Conservation (phyloP, 2,888 invertebrate genomes). For the Ganaspis brasiliensis region DNA sequence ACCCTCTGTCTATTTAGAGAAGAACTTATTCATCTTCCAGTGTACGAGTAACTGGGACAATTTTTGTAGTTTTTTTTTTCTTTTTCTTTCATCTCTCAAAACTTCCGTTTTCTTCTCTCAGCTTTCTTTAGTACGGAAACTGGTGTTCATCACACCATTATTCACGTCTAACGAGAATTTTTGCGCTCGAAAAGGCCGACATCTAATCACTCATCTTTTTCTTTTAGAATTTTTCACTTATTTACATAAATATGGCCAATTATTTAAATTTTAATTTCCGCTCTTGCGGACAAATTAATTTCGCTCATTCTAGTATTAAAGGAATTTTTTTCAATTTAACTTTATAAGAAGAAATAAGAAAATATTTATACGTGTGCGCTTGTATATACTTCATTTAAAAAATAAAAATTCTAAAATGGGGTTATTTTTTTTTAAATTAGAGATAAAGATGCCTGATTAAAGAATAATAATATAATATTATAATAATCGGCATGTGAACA, state of each 20-base stretch:
- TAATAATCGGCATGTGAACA: no score
- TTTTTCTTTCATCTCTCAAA: background rate
- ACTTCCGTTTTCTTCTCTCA: conserved; percentile 8
- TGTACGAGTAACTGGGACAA: conserved; percentile 3
- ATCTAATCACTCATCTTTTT: conserved; percentile 5
- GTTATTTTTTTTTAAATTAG: no score
- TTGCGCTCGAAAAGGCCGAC: background rate
- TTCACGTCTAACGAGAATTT: conserved; percentile 25
- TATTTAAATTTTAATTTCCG: background rate
- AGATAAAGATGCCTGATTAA: no score
- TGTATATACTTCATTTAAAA: no score
- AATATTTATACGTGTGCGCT: no score
- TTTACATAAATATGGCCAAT: background rate
- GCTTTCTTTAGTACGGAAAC: background rate
- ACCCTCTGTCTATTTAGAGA: conserved; percentile 6
- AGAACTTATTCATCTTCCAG: conserved; percentile 6
- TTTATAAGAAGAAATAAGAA: no score
- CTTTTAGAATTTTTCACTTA: background rate
- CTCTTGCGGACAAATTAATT: background rate
- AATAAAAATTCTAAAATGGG: no score
- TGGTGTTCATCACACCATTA: conserved; percentile 22
- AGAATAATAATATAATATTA: no score
- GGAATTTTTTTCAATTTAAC: background rate
- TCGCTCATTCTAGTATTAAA: background rate
- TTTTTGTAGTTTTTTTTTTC: conserved; percentile 14